Evolutionary conservation across 2,113 vertebrate species (phyloP), one percentile per base, ranked within the genome.

Genomic region (Crocuta crocuta): DNA sequence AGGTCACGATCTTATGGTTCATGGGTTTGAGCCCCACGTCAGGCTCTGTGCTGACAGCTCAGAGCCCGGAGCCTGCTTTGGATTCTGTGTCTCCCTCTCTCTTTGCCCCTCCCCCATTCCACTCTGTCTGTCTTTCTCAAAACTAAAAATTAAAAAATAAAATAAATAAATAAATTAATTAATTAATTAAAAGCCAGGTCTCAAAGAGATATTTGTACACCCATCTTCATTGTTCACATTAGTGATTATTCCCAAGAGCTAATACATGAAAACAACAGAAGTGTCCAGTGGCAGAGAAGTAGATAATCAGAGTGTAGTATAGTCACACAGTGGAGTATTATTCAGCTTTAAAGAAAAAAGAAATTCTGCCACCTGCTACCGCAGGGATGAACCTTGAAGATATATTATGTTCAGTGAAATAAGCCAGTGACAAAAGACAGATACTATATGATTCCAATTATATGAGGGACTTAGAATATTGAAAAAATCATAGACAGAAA

Each of bases 251-350:
- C 10, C 3, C 33, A 24, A 28, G 7, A 23, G 21, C 3, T 10
- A n/a, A 35, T 43, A 21, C n/a, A 8, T 7, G 43, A 19, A 9
- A 53, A 61, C 76, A 26, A 4, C 7, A 8, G 58, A 4, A 43
- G 28, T 1, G 48, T n/a, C 55, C 48, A 33, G 0, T 0, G n/a
- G 17, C 10, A 5, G 65, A 8, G 0, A 45, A 48, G 24, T 3
- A 24, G 65, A 9, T 7, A 31, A 10, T 4, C 16, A 13, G 7
- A 15, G 7, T 0, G n/a, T 45, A 45, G 65, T 12, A 0, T 1
- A 2, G 2, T 7, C 48, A 15, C 8, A 1, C 19, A 10, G 0
- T 0, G 26, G 26, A 23, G 26, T 23, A n/a, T 13, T 1, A 19
- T 3, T 48, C 43, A 15, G 55, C 53, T 26, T 58, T 16, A 2